phyloP scores from a whole-genome alignment of 2,113 vertebrate genomes.

The Atherinomorus stipes region DNA sequence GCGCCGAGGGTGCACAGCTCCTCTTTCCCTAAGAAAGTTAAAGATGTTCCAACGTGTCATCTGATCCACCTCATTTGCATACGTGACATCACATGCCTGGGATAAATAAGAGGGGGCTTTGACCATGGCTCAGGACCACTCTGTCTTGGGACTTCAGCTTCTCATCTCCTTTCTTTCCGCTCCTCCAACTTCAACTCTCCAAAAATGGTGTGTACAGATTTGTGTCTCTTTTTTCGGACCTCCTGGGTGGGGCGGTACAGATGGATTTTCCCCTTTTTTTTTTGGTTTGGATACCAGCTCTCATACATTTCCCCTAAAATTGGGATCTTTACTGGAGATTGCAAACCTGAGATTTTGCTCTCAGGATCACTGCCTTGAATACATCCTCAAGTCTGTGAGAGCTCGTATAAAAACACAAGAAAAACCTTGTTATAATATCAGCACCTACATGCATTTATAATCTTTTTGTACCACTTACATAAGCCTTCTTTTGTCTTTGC shows the following conservation, averaged over 20 bases:
- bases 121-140: slow-evolving; percentile 86
- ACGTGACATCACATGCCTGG: slow-evolving; percentile 83
- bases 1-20: slow-evolving; percentile 73
- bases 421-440: background rate
- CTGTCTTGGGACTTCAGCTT: slow-evolving; percentile 87
- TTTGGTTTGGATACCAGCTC: slow-evolving; percentile 48
- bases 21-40: slow-evolving; percentile 97
- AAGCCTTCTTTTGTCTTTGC: background rate
- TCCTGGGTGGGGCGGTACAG: slow-evolving; percentile 24
- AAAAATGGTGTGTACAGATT: slow-evolving; percentile 92
- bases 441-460: background rate
- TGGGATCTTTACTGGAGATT: background rate
- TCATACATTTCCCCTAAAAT: slow-evolving; percentile 12
- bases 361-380: slow-evolving; percentile 30
- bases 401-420: background rate
- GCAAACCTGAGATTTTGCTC: background rate
- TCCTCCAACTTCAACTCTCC: slow-evolving; percentile 81
- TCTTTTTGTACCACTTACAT: background rate
- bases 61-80: slow-evolving; percentile 77
- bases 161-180: slow-evolving; percentile 79
- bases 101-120: slow-evolving; percentile 90
- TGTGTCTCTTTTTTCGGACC: slow-evolving; percentile 51
- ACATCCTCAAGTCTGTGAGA: slow-evolving; percentile 13
- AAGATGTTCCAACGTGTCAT: slow-evolving; percentile 88
- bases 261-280: slow-evolving; percentile 31